Base-by-base conservation (phyloP, 1,140 invertebrate genomes). In the Steinernema khuongi region DNA sequence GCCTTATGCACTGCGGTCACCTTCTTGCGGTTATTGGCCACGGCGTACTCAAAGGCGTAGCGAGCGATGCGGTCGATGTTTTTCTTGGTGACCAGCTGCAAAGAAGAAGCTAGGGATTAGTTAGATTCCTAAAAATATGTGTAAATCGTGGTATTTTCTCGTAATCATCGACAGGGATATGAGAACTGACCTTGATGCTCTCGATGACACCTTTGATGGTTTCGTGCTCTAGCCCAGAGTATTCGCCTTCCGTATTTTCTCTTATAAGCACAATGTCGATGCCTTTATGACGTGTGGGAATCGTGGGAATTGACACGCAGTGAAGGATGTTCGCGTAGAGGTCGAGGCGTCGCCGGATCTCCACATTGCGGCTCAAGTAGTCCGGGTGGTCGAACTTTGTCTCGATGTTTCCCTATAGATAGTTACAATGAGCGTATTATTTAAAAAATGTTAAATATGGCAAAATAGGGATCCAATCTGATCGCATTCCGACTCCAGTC, bases 1-100 rank as follows among this genome's bases (percentile, higher is more conserved):
- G 97, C 96, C 87, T 99, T 99, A 87, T 99, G 97, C 30, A 99
- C 92, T 17, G 93, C 96, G 0, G 96, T 99, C 4, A 97, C 91
- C 87, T 94, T 94, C 86, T 93, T 94, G 41, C 94, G 89, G 36
- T 91, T 91, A 85, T 94, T 90, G 73, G 90, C 90, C 79, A 90
- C 91, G 4, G 96, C 96, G 86, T 92, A 98, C 84, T 98, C 92
- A 85, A 99, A 99, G 0, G 95, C 96, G 88, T 92, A 99, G 77
- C 94, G 89, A 0, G 94, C 93, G 0, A 99, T 92, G 79, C 95
- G 88, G 85, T 96, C 93, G 0, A 94, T 96, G 83, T 96, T 97
- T 28, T 90, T 90, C 31, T 90, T 88, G 0, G 97, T 99, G 0
- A 99, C 93, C 41, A 99, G 90, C 87, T 83, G 68, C 50, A 17